phyloP scores from a whole-genome alignment of 2,888 invertebrate species.

The Tridacna gigas region DNA sequence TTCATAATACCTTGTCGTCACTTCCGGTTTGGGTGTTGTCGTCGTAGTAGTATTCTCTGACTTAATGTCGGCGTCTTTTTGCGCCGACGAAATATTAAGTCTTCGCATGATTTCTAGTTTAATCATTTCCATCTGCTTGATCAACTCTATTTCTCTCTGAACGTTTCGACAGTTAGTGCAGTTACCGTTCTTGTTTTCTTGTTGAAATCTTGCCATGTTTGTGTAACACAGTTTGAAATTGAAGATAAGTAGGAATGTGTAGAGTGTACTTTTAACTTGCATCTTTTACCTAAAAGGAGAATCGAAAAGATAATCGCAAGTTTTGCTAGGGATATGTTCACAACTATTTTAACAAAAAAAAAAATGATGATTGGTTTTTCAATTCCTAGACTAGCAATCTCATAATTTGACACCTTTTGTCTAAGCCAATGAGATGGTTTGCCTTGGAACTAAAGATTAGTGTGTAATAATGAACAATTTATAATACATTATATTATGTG shows the following conservation, averaged over 20 bases:
- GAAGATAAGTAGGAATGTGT: conserved; percentile 15
- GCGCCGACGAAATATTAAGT: conserved; percentile 5
- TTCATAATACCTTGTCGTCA: not conserved
- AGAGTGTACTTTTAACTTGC: conserved; percentile 1
- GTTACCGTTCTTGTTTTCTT: not conserved
- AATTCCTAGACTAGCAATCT: too few species aligned
- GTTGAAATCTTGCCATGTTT: not conserved
- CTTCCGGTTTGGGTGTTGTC: conserved; percentile 23
- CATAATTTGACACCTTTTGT: too few species aligned
- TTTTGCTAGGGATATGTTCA: too few species aligned
- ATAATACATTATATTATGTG: too few species aligned
- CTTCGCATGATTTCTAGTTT: conserved; percentile 13
- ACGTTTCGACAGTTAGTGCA: conserved; percentile 15
- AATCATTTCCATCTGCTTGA: conserved; percentile 8
- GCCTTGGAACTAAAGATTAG: too few species aligned
- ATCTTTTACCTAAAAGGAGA: conserved; percentile 19
- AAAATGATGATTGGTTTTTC: too few species aligned
- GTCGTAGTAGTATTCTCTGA: not conserved
- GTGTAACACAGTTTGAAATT: conserved; percentile 10
- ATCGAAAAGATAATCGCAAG: too few species aligned
- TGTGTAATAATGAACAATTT: too few species aligned
- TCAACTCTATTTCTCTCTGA: not conserved
- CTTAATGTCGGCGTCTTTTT: not conserved
- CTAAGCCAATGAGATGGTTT: too few species aligned
- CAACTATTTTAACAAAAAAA: too few species aligned